phyloP scores from a whole-genome alignment of 1,140 invertebrate genomes.

The Euwallacea fornicatus region DNA sequence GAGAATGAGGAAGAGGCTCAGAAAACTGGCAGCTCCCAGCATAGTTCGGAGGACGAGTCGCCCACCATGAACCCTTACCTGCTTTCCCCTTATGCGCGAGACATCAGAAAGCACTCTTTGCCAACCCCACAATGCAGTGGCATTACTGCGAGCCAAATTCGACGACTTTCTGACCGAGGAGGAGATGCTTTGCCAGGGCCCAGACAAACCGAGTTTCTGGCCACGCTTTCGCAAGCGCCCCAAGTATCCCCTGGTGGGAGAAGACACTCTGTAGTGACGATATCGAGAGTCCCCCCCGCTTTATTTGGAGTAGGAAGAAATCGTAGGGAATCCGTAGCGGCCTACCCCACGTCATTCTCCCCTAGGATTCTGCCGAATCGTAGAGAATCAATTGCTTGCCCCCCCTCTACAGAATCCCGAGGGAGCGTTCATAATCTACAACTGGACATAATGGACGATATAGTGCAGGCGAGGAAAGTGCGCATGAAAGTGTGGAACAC shows the following conservation, averaged over 20 bases:
- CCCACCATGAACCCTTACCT: slow-evolving; percentile 75
- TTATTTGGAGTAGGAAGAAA: slow-evolving; percentile 75
- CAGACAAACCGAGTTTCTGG: slow-evolving; percentile 75
- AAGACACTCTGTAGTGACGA: slow-evolving; percentile 81
- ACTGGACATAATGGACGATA: slow-evolving; percentile 84
- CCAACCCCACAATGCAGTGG: slow-evolving; percentile 80
- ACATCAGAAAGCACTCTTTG: slow-evolving; percentile 75
- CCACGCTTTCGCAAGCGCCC: slow-evolving; percentile 72
- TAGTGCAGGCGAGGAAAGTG: slow-evolving; percentile 78
- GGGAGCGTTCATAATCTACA: slow-evolving; percentile 80
- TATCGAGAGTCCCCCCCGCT: slow-evolving; percentile 73
- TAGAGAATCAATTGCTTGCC: slow-evolving; percentile 58
- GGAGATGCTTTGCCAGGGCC: slow-evolving; percentile 71
- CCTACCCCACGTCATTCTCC: slow-evolving; percentile 61
- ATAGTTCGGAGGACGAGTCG: slow-evolving; percentile 70
- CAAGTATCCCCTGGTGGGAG: slow-evolving; percentile 71
- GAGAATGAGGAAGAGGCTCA: slow-evolving; percentile 61
- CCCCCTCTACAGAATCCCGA: slow-evolving; percentile 66
- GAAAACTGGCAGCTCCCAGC: slow-evolving; percentile 56
- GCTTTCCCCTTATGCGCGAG: slow-evolving; percentile 70
- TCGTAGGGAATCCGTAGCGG: slow-evolving; percentile 76
- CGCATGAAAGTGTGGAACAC: slow-evolving; percentile 81
- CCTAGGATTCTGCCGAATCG: slow-evolving; percentile 52
- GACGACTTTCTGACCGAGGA: slow-evolving; percentile 74
- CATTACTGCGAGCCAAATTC: slow-evolving; percentile 81